phyloP scores from a whole-genome alignment of 2,888 invertebrate genomes.

The Eupithecia insigniata region DNA sequence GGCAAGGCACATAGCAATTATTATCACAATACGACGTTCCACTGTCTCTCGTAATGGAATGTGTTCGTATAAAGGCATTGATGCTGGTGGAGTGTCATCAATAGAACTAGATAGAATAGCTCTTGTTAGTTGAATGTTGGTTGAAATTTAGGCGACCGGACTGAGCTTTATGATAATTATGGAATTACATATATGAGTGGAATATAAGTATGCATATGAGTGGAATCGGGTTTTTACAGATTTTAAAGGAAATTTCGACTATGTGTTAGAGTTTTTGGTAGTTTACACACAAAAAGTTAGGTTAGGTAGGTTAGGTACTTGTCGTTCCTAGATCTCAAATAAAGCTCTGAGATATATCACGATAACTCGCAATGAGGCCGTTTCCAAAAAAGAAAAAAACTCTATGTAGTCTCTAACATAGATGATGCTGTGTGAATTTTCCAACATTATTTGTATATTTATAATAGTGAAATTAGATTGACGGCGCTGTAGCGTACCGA shows the following conservation, averaged over 20 bases:
- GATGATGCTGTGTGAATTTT: no score
- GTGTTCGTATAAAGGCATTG: conserved; percentile 7
- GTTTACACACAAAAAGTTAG: no score
- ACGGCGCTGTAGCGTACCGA: no score
- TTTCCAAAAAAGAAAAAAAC: background rate
- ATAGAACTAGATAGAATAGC: background rate
- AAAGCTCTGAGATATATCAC: background rate
- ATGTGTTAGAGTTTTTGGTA: background rate
- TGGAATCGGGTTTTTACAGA: background rate
- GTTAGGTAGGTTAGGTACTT: no score
- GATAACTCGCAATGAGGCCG: background rate
- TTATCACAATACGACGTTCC: conserved; percentile 41
- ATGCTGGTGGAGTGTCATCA: background rate
- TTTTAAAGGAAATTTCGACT: background rate
- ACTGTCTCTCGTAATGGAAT: conserved; percentile 14
- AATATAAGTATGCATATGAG: no score
- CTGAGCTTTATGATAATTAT: background rate
- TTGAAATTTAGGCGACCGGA: background rate
- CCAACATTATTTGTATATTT: no score
- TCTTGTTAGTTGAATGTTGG: background rate
- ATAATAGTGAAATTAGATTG: no score
- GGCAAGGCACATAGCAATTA: conserved; percentile 51
- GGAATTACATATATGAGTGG: no score
- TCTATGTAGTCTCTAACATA: no score
- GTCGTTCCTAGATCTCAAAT: no score